phyloP scores from a whole-genome alignment of 2,797 vertebrate species.

The Gallirallus australis region DNA sequence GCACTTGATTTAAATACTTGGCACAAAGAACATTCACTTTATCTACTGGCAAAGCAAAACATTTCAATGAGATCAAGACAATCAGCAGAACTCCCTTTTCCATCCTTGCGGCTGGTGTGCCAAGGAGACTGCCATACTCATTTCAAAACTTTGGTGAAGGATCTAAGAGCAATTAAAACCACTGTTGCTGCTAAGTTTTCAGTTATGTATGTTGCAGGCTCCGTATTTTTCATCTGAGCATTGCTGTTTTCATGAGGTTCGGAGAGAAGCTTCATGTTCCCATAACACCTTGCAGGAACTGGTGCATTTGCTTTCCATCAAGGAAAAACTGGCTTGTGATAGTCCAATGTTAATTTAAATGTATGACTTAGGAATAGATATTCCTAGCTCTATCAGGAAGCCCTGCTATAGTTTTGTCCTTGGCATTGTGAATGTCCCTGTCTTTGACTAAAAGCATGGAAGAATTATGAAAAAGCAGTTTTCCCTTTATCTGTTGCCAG shows the following conservation, averaged over 20 bases:
- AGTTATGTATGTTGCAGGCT: background rate
- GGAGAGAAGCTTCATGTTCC: background rate
- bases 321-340: background rate
- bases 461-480: background rate
- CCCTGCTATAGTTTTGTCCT: background rate
- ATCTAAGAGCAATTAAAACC: background rate
- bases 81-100: background rate
- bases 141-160: background rate
- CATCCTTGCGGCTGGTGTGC: background rate
- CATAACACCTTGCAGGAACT: background rate
- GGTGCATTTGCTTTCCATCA: background rate
- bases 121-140: background rate
- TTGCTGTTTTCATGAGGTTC: background rate
- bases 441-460: background rate
- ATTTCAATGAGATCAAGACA: background rate
- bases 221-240: background rate
- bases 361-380: background rate
- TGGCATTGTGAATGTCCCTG: background rate
- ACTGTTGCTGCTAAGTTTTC: background rate
- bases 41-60: background rate
- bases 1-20: background rate
- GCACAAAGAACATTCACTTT: background rate
- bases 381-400: background rate
- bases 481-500: background rate
- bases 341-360: background rate